phyloP scores from a whole-genome alignment of 2,113 vertebrate species.

The Ia io region DNA sequence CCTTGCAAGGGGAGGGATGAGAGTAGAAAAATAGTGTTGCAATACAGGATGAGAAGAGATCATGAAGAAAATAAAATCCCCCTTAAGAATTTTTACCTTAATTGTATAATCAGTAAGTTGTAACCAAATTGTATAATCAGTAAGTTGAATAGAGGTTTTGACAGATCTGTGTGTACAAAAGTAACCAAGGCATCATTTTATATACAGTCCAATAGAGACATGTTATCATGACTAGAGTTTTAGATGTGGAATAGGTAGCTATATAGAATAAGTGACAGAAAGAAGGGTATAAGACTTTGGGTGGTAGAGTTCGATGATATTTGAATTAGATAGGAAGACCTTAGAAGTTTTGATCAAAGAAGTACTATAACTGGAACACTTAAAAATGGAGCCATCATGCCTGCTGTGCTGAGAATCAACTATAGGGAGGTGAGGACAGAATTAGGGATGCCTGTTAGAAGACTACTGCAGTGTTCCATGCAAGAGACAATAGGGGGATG shows the following conservation, averaged over 20 bases:
- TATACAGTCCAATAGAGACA: neutral
- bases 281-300: neutral
- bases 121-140: neutral
- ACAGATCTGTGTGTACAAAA: neutral
- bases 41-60: neutral
- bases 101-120: neutral
- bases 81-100: neutral
- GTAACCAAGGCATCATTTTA: neutral
- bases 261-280: neutral
- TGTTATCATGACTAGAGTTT: neutral
- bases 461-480: neutral
- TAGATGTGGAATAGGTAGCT: neutral
- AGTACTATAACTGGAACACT: neutral
- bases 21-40: neutral
- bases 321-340: neutral
- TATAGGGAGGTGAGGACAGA: neutral
- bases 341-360: neutral
- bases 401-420: neutral
- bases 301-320: neutral
- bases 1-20: rapidly evolving
- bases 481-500: neutral
- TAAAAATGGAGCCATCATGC: neutral
- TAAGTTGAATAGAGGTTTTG: neutral
- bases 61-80: neutral
- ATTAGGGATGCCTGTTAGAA: neutral